Evolutionary conservation across 2,113 vertebrate genomes (phyloP), one percentile per base, ranked within the genome.

Genomic region (Cricetomys ansorgei): DNA sequence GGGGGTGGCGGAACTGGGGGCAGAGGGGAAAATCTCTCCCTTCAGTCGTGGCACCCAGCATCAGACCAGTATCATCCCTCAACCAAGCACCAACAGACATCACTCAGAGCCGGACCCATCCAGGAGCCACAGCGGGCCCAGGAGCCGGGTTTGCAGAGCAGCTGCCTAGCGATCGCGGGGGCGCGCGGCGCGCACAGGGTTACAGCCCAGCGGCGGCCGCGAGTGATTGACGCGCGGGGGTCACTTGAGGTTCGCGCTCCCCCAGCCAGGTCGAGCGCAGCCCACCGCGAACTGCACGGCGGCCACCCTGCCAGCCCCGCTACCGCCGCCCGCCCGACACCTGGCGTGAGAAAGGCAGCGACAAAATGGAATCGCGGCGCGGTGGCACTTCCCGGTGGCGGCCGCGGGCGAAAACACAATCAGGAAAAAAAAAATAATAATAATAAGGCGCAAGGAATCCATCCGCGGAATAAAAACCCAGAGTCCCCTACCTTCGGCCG

Each of bases 401-500:
- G 88, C 19, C 80, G 64, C 92, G 27, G 90, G 96, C 84, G 89
- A 94, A 94, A 89, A 95, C 92, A 94, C 95, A 95, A 93, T 84
- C 92, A 86, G 87, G 81, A 89, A 87, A 97, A 89, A 94, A n/a
- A n/a, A n/a, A n/a, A n/a, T n/a, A n/a, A n/a, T n/a, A n/a, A n/a
- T n/a, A n/a, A 72, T 88, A 73, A 94, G 88, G 72, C 62, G 16
- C 94, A 89, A 96, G 97, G 97, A 91, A 97, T 93, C 80, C 90
- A 94, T 96, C 91, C 48, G 53, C 79, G 53, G 87, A 96, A 92
- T 87, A 94, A 84, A 96, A 97, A 96, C 57, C 94, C 95, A 84
- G 96, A 40, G 97, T 95, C 94, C 97, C 98, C 98, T 99, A 99
- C 98, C 98, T 99, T 98, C n/a, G 62, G 98, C 84, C 87, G 96